Evolutionary conservation across 2,888 invertebrate species (phyloP).

Genomic region (Parochlus steinenii): DNA sequence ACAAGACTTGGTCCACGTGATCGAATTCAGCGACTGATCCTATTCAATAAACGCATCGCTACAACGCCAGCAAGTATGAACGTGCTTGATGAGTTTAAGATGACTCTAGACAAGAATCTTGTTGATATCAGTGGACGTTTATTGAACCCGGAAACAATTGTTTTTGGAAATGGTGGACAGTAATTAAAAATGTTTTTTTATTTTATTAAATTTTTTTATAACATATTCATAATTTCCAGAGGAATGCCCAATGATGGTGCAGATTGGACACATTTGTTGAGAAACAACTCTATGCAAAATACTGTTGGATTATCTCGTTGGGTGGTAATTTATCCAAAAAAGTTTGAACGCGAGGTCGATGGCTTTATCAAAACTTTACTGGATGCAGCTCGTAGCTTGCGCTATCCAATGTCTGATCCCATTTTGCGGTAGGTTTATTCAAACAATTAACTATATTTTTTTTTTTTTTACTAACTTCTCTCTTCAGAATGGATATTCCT

Average conservation of each 20-base stretch:
- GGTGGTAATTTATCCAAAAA: slow-evolving; percentile 25
- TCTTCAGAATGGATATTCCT: background rate
- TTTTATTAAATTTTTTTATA: no score
- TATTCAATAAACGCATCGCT: slow-evolving; percentile 46
- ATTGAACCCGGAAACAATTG: slow-evolving; percentile 46
- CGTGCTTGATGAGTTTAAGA: slow-evolving; percentile 55
- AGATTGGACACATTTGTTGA: slow-evolving; percentile 62
- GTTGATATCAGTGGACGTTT: slow-evolving; percentile 48
- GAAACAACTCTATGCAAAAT: slow-evolving; percentile 31
- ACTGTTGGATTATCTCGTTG: slow-evolving; percentile 25
- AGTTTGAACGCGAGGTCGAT: slow-evolving; percentile 20
- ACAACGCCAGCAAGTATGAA: slow-evolving; percentile 31
- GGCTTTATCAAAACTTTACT: slow-evolving; percentile 24
- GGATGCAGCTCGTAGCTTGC: slow-evolving; percentile 32
- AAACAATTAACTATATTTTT: background rate
- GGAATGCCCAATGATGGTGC: no score
- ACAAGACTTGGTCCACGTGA: slow-evolving; percentile 56
- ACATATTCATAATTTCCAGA: background rate
- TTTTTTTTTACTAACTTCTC: background rate
- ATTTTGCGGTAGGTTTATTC: no score
- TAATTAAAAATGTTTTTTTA: slow-evolving; percentile 14
- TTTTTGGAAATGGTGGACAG: slow-evolving; percentile 29
- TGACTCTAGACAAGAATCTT: slow-evolving; percentile 46
- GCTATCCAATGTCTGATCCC: slow-evolving; percentile 21
- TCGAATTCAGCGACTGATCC: slow-evolving; percentile 46